These are phyloP conservation scores for Sebastes alutus DNA, from an alignment of 2,797 vertebrate species.

Conservation along the genomic window DNA sequence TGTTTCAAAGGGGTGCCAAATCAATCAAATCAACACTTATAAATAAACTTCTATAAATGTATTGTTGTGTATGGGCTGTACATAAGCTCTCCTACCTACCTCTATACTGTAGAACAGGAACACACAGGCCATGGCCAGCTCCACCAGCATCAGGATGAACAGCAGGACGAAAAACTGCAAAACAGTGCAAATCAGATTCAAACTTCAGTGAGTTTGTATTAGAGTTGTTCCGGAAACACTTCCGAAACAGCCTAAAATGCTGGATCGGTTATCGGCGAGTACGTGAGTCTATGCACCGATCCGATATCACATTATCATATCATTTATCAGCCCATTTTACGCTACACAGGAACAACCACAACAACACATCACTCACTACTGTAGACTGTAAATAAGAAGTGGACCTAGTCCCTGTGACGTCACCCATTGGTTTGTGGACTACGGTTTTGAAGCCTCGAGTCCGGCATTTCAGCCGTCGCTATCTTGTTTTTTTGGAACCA, in stretches of 20 bases:
- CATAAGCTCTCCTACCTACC: constrained; percentile 33
- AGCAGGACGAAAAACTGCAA: constrained; percentile 74
- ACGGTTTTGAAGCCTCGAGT: not conserved
- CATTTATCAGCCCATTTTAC: not conserved
- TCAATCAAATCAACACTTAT: not conserved
- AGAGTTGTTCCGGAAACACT: not conserved
- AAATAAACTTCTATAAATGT: not conserved
- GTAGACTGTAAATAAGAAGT: not conserved
- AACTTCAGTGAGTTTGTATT: not conserved
- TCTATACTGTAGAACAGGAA: constrained; percentile 71
- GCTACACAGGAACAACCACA: not conserved
- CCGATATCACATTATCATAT: not conserved
- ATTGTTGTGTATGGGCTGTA: not conserved
- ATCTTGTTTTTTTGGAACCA: not conserved
- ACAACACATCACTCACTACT: not conserved
- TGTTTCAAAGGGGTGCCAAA: not conserved
- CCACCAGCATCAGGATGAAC: constrained; percentile 78
- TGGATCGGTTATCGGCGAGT: not conserved
- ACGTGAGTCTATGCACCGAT: not conserved
- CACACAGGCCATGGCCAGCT: constrained; percentile 74
- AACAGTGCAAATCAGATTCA: not conserved
- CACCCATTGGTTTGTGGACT: not conserved
- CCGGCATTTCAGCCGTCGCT: not conserved
- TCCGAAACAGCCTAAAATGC: not conserved
- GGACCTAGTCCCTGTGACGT: not conserved